These are phyloP conservation scores for Drosophila mercatorum DNA, from an alignment of 2,888 invertebrate species.

Conservation along the genomic window DNA sequence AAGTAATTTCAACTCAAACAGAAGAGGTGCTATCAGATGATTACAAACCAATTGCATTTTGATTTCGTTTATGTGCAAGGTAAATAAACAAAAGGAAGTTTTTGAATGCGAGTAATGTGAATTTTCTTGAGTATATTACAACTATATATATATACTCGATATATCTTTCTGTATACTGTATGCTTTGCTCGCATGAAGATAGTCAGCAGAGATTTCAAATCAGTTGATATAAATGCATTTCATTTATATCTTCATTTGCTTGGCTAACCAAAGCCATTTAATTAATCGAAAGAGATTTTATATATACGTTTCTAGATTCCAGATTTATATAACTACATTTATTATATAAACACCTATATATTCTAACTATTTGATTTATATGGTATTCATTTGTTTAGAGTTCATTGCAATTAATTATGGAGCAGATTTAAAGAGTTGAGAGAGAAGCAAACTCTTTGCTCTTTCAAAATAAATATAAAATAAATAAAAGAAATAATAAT, in stretches of 20 bases:
- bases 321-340: too few relatives aligned
- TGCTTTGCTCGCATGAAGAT: too few relatives aligned
- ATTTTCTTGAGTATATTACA: not conserved
- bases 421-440: too few relatives aligned
- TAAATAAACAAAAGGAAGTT: not conserved
- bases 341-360: too few relatives aligned
- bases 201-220: not conserved
- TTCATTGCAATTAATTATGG: not conserved
- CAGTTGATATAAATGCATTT: not conserved
- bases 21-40: not conserved
- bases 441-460: too few relatives aligned
- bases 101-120: too few relatives aligned
- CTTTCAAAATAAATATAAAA: too few relatives aligned
- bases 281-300: not conserved
- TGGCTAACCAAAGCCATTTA: not conserved
- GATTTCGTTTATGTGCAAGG: not conserved
- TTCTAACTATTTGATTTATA: not conserved
- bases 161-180: too few relatives aligned
- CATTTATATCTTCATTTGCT: not conserved
- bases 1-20: not conserved
- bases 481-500: too few relatives aligned
- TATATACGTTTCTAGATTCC: not conserved
- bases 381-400: not conserved
- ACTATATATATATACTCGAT: not conserved
- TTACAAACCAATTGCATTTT: slow-evolving; percentile 2